These are phyloP conservation scores for Ips nitidus DNA, from an alignment of 1,140 invertebrate genomes.

Conservation along the genomic window DNA sequence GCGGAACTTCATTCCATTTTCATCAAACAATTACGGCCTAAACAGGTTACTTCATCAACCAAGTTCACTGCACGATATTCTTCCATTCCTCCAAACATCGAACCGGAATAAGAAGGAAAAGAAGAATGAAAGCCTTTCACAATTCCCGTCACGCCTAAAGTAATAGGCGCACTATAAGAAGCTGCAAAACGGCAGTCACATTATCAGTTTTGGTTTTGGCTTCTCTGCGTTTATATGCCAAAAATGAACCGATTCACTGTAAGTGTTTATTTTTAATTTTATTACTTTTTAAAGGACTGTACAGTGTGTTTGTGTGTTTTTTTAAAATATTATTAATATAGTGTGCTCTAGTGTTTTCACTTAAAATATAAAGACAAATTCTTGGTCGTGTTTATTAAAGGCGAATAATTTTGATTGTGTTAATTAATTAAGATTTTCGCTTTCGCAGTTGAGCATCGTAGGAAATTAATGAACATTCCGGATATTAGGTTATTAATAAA, in stretches of 20 bases:
- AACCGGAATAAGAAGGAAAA: conserved; percentile 31
- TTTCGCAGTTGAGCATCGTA: no score
- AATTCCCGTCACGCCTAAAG: conserved; percentile 31
- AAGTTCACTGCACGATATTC: conserved; percentile 18
- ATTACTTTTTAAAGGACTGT: not conserved
- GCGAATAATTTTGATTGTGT: no score
- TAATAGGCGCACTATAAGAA: conserved; percentile 34
- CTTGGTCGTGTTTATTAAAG: no score
- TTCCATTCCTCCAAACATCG: conserved; percentile 1
- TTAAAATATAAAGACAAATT: no score
- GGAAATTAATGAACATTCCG: no score
- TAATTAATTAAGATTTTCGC: no score
- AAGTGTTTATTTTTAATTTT: conserved; percentile 23
- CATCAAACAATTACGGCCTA: not conserved
- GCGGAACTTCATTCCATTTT: not conserved
- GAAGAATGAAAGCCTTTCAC: conserved; percentile 39
- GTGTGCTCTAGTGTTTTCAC: no score
- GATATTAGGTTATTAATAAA: no score
- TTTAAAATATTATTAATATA: no score
- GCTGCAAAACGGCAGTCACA: conserved; percentile 18
- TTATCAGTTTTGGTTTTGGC: conserved; percentile 33
- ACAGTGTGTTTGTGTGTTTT: no score
- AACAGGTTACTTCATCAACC: conserved; percentile 14
- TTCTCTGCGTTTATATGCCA: conserved; percentile 11
- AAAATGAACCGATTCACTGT: conserved; percentile 25